These are phyloP conservation scores for Watsonalla cultraria DNA, from an alignment of 2,888 invertebrate genomes.

Conservation along the genomic window DNA sequence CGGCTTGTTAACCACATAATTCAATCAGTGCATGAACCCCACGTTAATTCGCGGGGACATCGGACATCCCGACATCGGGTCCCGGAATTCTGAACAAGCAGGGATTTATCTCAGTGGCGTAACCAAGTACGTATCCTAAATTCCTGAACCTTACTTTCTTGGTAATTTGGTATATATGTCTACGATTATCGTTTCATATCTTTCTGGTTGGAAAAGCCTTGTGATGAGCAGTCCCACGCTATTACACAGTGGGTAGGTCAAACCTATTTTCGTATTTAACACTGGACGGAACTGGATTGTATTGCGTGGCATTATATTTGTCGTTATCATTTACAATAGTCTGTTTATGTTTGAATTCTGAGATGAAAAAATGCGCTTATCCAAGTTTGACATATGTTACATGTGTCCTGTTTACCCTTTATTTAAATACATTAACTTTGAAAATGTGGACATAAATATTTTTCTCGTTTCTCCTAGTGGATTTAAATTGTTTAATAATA, in stretches of 20 bases:
- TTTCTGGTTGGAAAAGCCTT: slow-evolving; percentile 57
- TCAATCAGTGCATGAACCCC: background rate
- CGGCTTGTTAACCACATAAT: background rate
- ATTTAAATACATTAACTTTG: no score
- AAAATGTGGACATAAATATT: no score
- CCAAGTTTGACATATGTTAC: no score
- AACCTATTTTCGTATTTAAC: slow-evolving; percentile 56
- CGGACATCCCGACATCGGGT: background rate
- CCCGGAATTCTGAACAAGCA: background rate
- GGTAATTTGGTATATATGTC: slow-evolving; percentile 27
- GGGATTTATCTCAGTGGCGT: background rate
- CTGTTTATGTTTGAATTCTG: slow-evolving; percentile 16
- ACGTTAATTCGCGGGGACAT: background rate
- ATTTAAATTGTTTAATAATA: no score
- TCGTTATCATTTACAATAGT: slow-evolving; percentile 24
- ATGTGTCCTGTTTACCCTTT: no score
- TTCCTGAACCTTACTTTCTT: slow-evolving; percentile 7
- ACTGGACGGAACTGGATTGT: slow-evolving; percentile 37
- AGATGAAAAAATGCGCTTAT: slow-evolving; percentile 8
- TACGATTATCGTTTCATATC: slow-evolving; percentile 36
- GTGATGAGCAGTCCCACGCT: slow-evolving; percentile 57
- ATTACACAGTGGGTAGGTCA: slow-evolving; percentile 51
- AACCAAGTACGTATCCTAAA: background rate
- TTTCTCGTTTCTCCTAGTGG: no score
- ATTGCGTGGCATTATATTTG: slow-evolving; percentile 24